Base-by-base conservation (phyloP, 2,888 invertebrate species). In the Gordius sp. region DNA sequence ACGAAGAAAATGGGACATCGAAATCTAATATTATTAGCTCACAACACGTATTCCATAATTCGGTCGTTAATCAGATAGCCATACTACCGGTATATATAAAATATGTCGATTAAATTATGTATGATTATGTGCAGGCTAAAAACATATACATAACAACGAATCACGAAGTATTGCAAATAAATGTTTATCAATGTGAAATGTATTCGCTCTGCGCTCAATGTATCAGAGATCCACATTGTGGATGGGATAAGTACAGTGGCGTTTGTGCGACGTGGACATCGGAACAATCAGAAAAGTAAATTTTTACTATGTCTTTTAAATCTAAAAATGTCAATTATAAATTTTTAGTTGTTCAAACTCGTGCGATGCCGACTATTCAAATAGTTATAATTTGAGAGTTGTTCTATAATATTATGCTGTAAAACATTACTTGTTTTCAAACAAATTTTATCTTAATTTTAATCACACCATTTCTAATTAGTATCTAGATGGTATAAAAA, bases 141-240 rank as follows among this genome's bases (percentile, higher is more conserved):
- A 18, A n/a, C 20, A 47, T 47, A n/a, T 47, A 47, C 20, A 4
- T 47, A 4, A 20, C 47, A 20, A 47, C 20, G 47, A 20, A 47
- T n/a, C 8, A 47, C 4, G 8, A 13, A 4, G 20, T 47, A n/a
- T 4, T n/a, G 4, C 47, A 47, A 47, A 47, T 47, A 8, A 18
- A 13, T n/a, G 4, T 47, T 4, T 13, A 13, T 4, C 20, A 18
- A 4, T 47, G 47, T 23, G 16, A 47, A 20, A 47, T 4, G 20
- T 47, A 47, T 20, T 13, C 8, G 47, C 47, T 47, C 4, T 47
- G 47, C 47, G 8, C 47, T 8, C 47, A 47, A n/a, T 47, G 47
- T 20, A 20, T 47, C 4, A 13, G 23, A 23, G 47, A 47, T 23
- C 47, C 47, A 18, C 20, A 47, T 20, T 47, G 47, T 20, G 47